Percentiles rank a stretch among this genome's conserved stretches.
Evolutionary conservation across 2,888 invertebrate genomes (phyloP).

Genomic region (Sipunculus nudus): DNA sequence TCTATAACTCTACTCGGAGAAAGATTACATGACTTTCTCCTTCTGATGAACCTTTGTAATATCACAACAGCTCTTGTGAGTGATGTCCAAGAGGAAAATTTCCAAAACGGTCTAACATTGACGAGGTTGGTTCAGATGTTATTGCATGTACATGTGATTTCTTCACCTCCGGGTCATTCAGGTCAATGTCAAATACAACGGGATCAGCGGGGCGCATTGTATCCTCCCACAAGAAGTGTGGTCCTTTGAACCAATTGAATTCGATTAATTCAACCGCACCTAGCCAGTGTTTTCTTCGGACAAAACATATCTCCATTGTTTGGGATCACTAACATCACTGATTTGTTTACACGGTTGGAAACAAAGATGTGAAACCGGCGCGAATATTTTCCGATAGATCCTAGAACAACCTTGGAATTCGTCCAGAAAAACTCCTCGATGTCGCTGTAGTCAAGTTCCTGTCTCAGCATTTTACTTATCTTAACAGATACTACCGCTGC

Average conservation of each 20-base stretch:
- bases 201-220: neutral
- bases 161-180: slow-evolving; percentile 9
- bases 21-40: too few species aligned
- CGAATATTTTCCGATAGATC: slow-evolving; percentile 29
- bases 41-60: too few species aligned
- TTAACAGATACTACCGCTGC: slow-evolving; percentile 17
- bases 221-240: slow-evolving; percentile 24
- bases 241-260: slow-evolving; percentile 22
- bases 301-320: slow-evolving; percentile 44
- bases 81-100: too few species aligned
- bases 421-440: slow-evolving; percentile 26
- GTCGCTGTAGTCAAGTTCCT: slow-evolving; percentile 12
- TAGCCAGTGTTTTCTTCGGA: slow-evolving; percentile 46
- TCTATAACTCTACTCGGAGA: too few species aligned
- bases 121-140: too few species aligned
- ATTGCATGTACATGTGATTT: neutral
- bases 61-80: too few species aligned
- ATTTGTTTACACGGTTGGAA: slow-evolving; percentile 44
- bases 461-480: slow-evolving; percentile 11
- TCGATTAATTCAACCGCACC: slow-evolving; percentile 17
- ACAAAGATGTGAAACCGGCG: slow-evolving; percentile 46
- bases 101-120: too few species aligned
- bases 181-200: neutral
- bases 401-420: slow-evolving; percentile 21
- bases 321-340: slow-evolving; percentile 19